phyloP scores from a whole-genome alignment of 2,888 invertebrate genomes.

The Norana najaformis region DNA sequence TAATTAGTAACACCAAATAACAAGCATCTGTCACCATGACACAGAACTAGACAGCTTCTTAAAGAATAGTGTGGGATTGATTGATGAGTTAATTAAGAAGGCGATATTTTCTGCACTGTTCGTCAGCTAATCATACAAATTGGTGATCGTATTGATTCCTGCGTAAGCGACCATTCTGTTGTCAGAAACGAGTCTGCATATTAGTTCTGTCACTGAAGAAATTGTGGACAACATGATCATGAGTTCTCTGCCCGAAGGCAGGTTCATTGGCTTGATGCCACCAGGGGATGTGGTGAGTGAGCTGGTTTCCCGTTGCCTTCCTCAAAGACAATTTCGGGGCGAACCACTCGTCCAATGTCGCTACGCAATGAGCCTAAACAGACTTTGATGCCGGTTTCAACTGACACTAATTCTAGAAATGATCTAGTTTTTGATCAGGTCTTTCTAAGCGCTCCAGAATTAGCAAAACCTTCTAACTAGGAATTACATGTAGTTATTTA shows the following conservation, averaged over 20 bases:
- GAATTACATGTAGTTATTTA: too few species aligned
- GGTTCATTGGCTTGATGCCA: too few species aligned
- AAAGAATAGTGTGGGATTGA: too few species aligned
- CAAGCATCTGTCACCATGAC: neutral
- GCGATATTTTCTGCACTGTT: neutral
- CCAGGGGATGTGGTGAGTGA: too few species aligned
- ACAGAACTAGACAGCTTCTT: neutral
- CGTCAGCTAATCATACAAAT: neutral
- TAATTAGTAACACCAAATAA: too few species aligned
- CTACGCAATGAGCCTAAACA: neutral
- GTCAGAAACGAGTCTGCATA: too few species aligned
- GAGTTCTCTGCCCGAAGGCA: too few species aligned
- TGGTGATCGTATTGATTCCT: neutral
- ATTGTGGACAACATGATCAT: too few species aligned
- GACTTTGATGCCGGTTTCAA: neutral
- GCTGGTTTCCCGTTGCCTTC: too few species aligned
- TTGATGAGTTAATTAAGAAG: neutral
- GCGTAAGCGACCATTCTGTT: neutral
- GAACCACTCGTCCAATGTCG: too few species aligned
- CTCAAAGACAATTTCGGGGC: too few species aligned
- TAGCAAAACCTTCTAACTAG: neutral
- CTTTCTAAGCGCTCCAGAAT: neutral
- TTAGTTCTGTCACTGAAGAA: too few species aligned
- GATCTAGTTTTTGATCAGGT: neutral
- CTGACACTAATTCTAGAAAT: neutral